Base-by-base conservation (phyloP, 2,113 vertebrate genomes). In the Gavia stellata region DNA sequence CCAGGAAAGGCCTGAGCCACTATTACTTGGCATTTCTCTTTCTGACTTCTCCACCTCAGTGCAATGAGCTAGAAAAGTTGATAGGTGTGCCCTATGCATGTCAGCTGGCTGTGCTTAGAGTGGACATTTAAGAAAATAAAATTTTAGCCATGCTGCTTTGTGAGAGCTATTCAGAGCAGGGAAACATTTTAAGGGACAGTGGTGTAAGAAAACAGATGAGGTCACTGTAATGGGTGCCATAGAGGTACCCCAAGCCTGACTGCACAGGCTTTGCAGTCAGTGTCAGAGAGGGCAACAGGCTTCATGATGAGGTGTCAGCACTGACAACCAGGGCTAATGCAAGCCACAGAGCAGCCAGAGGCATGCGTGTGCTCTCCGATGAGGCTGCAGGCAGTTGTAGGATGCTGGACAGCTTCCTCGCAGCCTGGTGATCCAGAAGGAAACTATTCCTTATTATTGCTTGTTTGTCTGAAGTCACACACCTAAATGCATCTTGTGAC, bases 401-500 rank as follows among this genome's bases (percentile, higher is more conserved):
- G 25, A 14, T 70, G 82, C 82, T 6, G 77, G 45, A 29, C 58
- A 72, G 77, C 80, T 61, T 87, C 77, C 29, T 47, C 10, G 5
- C 70, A 62, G 84, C 58, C 83, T 55, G 71, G 14, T 10, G 70
- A 90, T 50, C 70, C 74, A 71, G 18, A 77, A 67, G 66, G 53
- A 88, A 77, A 93, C 45, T 38, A 17, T 25, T 88, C 74, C 50
- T 81, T 17, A 10, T 87, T 97, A 97, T 97, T 97, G 96, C 97
- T 97, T 26, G 8, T 83, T 94, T 89, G 66, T 89, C 95, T 94
- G 87, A 92, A 81, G 94, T 95, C 91, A 96, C 81, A 78, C 53
- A 55, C 45, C 74, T 80, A 70, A 66, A 80, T 16, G 18, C 15
- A 36, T 47, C 79, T 86, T 58, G 91, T 91, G 89, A 95, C 95